Evolutionary conservation across 2,797 vertebrate genomes (phyloP).

Genomic region (Bovichtus variegatus): DNA sequence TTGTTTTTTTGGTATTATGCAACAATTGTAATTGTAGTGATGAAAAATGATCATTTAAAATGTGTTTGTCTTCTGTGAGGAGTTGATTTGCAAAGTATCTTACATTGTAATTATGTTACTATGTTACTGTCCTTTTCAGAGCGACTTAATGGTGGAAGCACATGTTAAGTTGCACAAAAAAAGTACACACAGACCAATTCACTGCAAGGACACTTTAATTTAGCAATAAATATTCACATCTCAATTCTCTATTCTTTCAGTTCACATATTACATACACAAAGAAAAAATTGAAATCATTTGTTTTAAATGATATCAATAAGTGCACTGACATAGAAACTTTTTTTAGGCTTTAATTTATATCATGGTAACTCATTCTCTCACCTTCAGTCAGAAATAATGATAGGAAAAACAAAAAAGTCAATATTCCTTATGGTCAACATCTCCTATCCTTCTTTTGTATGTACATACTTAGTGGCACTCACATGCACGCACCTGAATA

Average conservation of each 20-base stretch:
- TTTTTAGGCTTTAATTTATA: constrained; percentile 77
- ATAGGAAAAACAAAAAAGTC: constrained; percentile 71
- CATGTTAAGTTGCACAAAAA: constrained; percentile 26
- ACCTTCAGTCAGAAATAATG: constrained; percentile 80
- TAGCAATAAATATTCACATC: constrained; percentile 91
- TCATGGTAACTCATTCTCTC: constrained; percentile 76
- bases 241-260: constrained; percentile 85
- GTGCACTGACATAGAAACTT: constrained; percentile 81
- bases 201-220: constrained; percentile 90
- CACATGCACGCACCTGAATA: constrained; percentile 84
- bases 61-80: neutral
- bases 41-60: too few relatives aligned
- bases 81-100: neutral
- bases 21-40: neutral
- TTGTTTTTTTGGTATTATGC: neutral
- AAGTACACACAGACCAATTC: constrained; percentile 63
- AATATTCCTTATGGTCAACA: constrained; percentile 74
- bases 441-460: constrained; percentile 63
- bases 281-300: constrained; percentile 79
- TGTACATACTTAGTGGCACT: constrained; percentile 79
- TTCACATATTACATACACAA: constrained; percentile 85
- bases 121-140: neutral
- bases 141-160: neutral
- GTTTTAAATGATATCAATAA: constrained; percentile 85
- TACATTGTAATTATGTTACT: too few relatives aligned